phyloP scores from a whole-genome alignment of 2,888 invertebrate species.

The Andricus quercusramuli region DNA sequence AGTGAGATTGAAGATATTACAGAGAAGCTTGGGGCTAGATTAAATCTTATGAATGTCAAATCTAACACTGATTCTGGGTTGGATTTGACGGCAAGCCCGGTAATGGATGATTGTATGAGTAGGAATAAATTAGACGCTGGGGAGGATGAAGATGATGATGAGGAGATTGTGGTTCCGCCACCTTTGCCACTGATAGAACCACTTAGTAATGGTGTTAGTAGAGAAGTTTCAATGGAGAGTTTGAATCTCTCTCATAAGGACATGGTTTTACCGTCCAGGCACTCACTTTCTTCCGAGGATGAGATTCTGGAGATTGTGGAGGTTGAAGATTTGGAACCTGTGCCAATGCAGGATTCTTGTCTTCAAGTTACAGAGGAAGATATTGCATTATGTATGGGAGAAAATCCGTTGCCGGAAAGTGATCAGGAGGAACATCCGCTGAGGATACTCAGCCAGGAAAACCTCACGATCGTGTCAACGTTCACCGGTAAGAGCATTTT shows the following conservation, averaged over 20 bases:
- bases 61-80: conserved; percentile 75
- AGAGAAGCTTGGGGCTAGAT: conserved; percentile 73
- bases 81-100: conserved; percentile 73
- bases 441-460: conserved; percentile 93
- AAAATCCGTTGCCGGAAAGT: conserved; percentile 86
- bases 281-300: conserved; percentile 83
- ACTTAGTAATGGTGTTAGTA: conserved; percentile 82
- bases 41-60: conserved; percentile 73
- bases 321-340: conserved; percentile 89
- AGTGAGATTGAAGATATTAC: conserved; percentile 75
- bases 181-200: conserved; percentile 89
- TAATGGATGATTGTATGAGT: conserved; percentile 70
- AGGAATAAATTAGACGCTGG: conserved; percentile 71
- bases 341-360: conserved; percentile 92
- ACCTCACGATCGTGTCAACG: conserved; percentile 93
- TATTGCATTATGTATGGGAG: conserved; percentile 91
- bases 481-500: conserved; percentile 84
- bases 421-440: conserved; percentile 92
- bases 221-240: conserved; percentile 91
- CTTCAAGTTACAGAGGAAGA: conserved; percentile 96
- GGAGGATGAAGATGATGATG: conserved; percentile 86
- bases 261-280: conserved; percentile 82
- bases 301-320: conserved; percentile 90
- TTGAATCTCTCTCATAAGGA: conserved; percentile 88
- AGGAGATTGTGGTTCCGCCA: conserved; percentile 90